phyloP scores from a whole-genome alignment of 2,888 invertebrate genomes.

The Actias luna region DNA sequence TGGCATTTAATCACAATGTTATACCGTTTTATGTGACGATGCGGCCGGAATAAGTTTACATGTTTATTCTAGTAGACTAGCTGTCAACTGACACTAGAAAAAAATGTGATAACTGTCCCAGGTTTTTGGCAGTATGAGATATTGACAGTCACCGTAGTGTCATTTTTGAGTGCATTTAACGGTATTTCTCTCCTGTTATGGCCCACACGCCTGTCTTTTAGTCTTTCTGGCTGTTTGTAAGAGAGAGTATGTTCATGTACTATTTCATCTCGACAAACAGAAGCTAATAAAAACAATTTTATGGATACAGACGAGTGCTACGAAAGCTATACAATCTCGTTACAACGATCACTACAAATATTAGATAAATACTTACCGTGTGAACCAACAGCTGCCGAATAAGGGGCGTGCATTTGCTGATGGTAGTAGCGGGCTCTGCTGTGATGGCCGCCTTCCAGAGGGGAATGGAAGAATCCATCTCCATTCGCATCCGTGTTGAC shows the following conservation, averaged over 20 bases:
- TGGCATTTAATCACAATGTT: not conserved
- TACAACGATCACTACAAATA: not conserved
- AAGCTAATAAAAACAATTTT: too few relatives aligned
- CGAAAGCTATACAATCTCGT: not conserved
- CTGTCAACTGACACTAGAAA: not conserved
- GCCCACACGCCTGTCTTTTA: too few relatives aligned
- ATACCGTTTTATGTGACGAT: conserved; percentile 9
- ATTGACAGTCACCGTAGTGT: too few relatives aligned
- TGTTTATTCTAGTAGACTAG: not conserved
- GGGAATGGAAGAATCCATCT: conserved; percentile 80
- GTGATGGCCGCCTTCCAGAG: conserved; percentile 79
- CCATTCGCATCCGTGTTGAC: conserved; percentile 77
- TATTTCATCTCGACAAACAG: too few relatives aligned
- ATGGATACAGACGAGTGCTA: not conserved
- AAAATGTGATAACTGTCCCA: too few relatives aligned
- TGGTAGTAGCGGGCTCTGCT: conserved; percentile 81
- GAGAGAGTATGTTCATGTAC: too few relatives aligned
- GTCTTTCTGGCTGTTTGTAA: too few relatives aligned
- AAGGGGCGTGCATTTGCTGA: conserved; percentile 81
- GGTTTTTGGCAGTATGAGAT: too few relatives aligned
- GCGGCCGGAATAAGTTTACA: not conserved
- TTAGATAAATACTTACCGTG: conserved; percentile 63
- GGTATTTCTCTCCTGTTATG: too few relatives aligned
- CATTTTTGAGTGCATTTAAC: too few relatives aligned
- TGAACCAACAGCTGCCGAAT: conserved; percentile 77